phyloP scores from a whole-genome alignment of 1,140 invertebrate genomes.

The Chrysopa pallens region DNA sequence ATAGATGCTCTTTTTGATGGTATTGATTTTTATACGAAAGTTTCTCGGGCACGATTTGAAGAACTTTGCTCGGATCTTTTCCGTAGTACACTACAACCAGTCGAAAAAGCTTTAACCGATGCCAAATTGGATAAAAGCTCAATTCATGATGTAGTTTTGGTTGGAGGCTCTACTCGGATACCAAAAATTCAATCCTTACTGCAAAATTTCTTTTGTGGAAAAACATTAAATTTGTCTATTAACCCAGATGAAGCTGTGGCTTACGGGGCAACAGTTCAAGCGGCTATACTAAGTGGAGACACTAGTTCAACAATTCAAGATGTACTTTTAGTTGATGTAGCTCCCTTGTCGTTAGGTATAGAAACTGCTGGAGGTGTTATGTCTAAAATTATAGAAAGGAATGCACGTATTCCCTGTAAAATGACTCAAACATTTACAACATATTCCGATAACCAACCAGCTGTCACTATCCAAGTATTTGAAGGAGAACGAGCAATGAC shows the following conservation, averaged over 20 bases:
- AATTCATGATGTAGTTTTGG: constrained; percentile 62
- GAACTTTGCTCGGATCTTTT: constrained; percentile 42
- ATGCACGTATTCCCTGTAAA: constrained; percentile 45
- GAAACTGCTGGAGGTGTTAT: constrained; percentile 47
- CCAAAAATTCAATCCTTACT: constrained; percentile 41
- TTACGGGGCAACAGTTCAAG: constrained; percentile 45
- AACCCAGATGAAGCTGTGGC: constrained; percentile 49
- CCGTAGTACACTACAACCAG: constrained; percentile 36
- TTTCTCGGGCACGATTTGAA: constrained; percentile 34
- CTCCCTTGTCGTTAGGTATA: constrained; percentile 43
- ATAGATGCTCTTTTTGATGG: constrained; percentile 29
- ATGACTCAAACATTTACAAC: constrained; percentile 46
- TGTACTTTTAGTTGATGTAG: constrained; percentile 52
- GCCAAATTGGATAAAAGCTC: constrained; percentile 50
- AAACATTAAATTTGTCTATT: constrained; percentile 42
- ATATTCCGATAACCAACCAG: constrained; percentile 50
- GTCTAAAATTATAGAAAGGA: constrained; percentile 44
- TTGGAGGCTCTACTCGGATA: constrained; percentile 62
- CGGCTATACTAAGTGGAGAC: constrained; percentile 36
- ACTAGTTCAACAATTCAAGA: constrained; percentile 40
- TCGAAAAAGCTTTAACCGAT: constrained; percentile 51
- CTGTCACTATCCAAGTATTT: constrained; percentile 52
- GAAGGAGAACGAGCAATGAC: constrained; percentile 68
- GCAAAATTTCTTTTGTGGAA: constrained; percentile 42
- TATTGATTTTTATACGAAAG: constrained; percentile 27